A percentile compares a stretch with the other conserved stretches of the same genome.
Conservation (phyloP, 2,113 vertebrate genomes). For the Cyanocitta stelleri region DNA sequence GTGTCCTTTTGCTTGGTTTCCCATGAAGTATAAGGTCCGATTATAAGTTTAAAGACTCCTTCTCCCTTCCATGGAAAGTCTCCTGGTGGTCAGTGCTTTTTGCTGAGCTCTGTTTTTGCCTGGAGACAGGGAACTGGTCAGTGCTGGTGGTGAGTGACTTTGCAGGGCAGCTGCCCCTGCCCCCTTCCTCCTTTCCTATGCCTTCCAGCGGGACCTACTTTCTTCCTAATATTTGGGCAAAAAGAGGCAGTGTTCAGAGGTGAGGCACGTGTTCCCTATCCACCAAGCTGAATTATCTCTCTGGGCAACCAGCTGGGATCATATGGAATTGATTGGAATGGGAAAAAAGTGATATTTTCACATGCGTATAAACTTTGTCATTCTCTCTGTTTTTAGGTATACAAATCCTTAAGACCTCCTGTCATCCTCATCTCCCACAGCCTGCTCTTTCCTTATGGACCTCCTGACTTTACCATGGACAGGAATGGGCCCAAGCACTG, state of each 20-base stretch:
- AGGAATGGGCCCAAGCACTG: no score
- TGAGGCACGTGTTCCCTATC: not conserved
- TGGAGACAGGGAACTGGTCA: not conserved
- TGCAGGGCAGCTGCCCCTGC: not conserved
- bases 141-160: not conserved
- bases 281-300: not conserved
- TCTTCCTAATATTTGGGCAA: not conserved
- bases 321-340: not conserved
- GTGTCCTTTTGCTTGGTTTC: not conserved
- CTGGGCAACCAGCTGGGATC: not conserved
- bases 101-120: not conserved
- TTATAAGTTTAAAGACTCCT: not conserved
- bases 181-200: not conserved
- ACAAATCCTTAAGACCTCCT: not conserved
- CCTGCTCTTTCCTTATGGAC: not conserved
- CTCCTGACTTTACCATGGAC: not conserved
- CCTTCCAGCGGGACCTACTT: not conserved
- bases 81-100: not conserved
- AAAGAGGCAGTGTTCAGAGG: not conserved
- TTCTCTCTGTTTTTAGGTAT: not conserved
- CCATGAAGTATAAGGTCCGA: not conserved
- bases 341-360: not conserved
- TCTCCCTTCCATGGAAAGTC: not conserved
- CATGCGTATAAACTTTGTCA: not conserved
- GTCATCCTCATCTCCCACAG: not conserved